Evolutionary conservation across 2,113 vertebrate species (phyloP).

Genomic region (Hiodon tergisus): DNA sequence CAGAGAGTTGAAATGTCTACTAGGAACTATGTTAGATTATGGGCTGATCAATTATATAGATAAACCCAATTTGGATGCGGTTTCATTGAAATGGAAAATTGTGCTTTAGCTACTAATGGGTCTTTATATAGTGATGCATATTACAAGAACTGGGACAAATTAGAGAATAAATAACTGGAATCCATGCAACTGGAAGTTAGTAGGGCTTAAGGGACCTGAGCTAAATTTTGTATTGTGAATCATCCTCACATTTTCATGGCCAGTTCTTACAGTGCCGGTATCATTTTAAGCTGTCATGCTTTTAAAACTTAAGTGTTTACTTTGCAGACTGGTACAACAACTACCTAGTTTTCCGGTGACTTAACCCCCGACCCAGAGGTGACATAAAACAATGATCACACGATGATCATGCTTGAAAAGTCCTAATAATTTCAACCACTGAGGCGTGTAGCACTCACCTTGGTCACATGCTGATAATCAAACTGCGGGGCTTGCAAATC

Average conservation of each 20-base stretch:
- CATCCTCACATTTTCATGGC: background rate
- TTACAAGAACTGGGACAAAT: background rate
- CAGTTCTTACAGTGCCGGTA: background rate
- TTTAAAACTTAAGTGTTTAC: no score
- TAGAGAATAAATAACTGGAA: background rate
- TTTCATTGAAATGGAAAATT: no score
- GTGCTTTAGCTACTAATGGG: background rate
- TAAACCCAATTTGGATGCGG: no score
- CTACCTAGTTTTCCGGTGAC: no score
- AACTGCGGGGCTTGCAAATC: slow-evolving; percentile 12
- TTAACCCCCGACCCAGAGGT: background rate
- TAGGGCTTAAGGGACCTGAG: background rate
- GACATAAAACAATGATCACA: no score
- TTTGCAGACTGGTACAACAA: no score
- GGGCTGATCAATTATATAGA: no score
- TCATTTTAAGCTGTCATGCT: background rate
- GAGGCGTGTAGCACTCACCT: slow-evolving; percentile 5
- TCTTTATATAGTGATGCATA: background rate
- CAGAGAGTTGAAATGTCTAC: no score
- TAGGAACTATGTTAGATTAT: no score
- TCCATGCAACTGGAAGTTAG: no score
- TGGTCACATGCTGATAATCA: slow-evolving; percentile 6
- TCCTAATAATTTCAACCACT: background rate
- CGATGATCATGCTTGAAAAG: no score
- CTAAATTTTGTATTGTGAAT: background rate